Conservation (phyloP, 2,797 vertebrate species). For the Chanos chanos region DNA sequence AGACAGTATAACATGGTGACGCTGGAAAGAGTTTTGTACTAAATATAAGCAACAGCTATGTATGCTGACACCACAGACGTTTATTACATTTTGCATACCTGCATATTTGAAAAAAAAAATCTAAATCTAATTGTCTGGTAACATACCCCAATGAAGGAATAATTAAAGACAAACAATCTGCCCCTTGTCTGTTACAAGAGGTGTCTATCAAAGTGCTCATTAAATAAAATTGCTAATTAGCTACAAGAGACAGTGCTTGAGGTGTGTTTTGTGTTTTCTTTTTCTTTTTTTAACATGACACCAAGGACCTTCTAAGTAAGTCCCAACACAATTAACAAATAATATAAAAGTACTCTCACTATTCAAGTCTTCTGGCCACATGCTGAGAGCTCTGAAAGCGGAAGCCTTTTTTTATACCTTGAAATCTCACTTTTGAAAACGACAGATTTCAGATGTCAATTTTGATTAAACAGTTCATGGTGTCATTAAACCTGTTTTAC, state of each 20-base stretch:
- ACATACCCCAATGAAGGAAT: constrained; percentile 84
- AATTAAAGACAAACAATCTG: constrained; percentile 88
- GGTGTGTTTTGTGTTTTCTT: constrained; percentile 55
- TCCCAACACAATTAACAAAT: constrained; percentile 80
- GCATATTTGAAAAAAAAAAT: constrained; percentile 1
- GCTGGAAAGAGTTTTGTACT: too few species aligned
- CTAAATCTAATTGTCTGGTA: constrained; percentile 19
- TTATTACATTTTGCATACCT: constrained; percentile 6
- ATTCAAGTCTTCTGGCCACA: constrained; percentile 20
- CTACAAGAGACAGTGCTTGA: constrained; percentile 78
- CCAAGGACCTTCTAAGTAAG: constrained; percentile 66
- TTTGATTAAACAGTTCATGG: too few species aligned
- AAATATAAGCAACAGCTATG: constrained; percentile 20
- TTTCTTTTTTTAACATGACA: constrained; percentile 65
- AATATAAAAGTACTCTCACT: background rate
- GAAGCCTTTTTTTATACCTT: too few species aligned
- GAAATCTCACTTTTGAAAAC: too few species aligned
- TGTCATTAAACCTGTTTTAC: too few species aligned
- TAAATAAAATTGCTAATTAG: constrained; percentile 87
- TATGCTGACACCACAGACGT: constrained; percentile 18
- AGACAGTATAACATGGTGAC: too few species aligned
- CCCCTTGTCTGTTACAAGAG: constrained; percentile 78
- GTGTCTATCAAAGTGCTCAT: constrained; percentile 81
- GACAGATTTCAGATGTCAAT: too few species aligned
- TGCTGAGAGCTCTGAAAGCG: background rate